Percentiles rank a stretch among this genome's conserved stretches.
Conservation (phyloP, 2,888 invertebrate species). For the Tetanocera ferruginea region DNA sequence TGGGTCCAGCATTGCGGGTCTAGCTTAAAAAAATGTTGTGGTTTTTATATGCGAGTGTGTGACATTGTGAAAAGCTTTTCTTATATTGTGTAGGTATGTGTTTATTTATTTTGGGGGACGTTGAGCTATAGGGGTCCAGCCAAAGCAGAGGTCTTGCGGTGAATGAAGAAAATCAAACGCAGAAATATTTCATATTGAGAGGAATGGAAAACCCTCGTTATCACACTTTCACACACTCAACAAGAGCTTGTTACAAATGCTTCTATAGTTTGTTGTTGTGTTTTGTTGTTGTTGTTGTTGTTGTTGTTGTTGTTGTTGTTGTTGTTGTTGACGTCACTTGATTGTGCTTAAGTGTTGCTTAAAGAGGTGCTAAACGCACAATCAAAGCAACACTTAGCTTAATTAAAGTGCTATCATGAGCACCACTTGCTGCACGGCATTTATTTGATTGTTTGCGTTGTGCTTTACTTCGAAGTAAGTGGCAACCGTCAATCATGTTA, state of each 20-base stretch:
- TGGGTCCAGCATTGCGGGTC: no score
- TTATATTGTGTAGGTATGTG: no score
- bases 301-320: neutral
- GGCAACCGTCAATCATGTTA: no score
- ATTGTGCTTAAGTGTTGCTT: neutral
- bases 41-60: neutral
- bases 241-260: neutral
- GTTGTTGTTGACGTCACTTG: neutral
- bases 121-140: no score
- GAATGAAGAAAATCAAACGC: no score
- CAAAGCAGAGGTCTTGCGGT: no score
- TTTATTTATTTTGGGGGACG: neutral
- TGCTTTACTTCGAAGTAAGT: neutral
- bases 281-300: neutral
- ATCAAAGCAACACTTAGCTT: neutral
- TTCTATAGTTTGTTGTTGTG: neutral
- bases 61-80: neutral
- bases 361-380: conserved; percentile 3
- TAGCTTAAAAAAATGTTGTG: neutral
- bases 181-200: no score
- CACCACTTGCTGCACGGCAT: neutral
- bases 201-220: no score
- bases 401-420: neutral
- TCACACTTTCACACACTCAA: no score
- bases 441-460: neutral